Conservation (phyloP, 2,797 vertebrate species). For the Pagetopsis macropterus region DNA sequence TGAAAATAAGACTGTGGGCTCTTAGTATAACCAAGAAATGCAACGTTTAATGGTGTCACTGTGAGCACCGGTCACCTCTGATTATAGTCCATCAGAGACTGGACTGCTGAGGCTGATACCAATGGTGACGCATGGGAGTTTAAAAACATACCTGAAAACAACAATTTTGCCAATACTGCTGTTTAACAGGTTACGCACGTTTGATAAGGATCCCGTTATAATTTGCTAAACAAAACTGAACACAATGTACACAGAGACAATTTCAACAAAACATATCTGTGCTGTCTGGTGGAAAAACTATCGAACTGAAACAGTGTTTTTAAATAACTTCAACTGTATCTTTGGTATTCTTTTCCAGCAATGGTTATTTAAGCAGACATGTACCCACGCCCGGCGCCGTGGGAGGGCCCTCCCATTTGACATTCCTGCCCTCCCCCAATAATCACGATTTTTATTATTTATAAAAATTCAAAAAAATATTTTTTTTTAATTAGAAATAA, state of each 20-base stretch:
- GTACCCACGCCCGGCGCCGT: too few relatives aligned
- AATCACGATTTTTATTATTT: too few relatives aligned
- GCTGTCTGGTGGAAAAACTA: neutral
- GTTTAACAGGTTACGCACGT: neutral
- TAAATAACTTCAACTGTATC: neutral
- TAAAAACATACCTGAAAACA: neutral
- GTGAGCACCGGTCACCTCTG: neutral
- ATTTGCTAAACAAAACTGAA: too few relatives aligned
- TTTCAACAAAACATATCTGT: neutral
- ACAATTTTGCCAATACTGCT: neutral
- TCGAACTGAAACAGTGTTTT: too few relatives aligned
- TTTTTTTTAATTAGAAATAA: too few relatives aligned
- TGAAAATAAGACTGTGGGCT: too few relatives aligned
- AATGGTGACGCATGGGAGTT: neutral
- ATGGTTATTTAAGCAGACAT: neutral
- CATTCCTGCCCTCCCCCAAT: too few relatives aligned
- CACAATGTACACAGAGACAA: neutral
- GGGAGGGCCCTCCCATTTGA: too few relatives aligned
- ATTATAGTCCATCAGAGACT: neutral
- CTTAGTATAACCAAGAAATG: neutral
- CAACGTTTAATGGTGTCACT: neutral
- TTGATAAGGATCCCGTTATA: neutral
- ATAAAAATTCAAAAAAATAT: too few relatives aligned
- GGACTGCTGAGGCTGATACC: neutral
- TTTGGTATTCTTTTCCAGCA: neutral